Conservation (phyloP, 2,797 vertebrate genomes). For the Anas bahamensis region DNA sequence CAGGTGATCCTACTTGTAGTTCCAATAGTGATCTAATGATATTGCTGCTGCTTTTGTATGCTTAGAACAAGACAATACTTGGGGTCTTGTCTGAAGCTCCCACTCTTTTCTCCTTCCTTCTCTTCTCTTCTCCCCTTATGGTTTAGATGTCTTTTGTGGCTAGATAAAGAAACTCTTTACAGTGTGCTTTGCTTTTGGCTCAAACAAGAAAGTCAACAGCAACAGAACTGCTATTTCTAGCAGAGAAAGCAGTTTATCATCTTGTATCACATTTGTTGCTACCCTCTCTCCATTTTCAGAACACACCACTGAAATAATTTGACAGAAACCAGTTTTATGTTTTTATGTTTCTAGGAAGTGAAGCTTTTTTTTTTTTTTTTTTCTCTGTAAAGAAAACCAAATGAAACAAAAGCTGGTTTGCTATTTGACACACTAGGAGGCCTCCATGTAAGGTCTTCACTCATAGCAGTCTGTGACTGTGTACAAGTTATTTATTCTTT, state of each 20-base stretch:
- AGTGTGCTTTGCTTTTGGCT: neutral
- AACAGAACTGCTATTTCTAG: neutral
- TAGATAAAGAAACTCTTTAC: neutral
- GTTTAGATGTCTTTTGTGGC: neutral
- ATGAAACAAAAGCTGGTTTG: neutral
- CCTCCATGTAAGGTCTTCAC: neutral
- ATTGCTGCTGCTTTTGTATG: neutral
- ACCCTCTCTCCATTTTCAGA: neutral
- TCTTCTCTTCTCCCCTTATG: neutral
- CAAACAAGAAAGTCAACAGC: neutral
- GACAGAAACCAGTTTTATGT: neutral
- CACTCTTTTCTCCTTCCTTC: neutral
- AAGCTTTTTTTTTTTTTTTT: neutral
- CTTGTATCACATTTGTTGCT: neutral
- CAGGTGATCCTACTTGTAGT: neutral
- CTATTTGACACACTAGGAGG: neutral
- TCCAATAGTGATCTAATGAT: neutral
- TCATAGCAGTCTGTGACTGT: neutral
- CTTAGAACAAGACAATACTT: neutral
- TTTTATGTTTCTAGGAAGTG: conserved; percentile 26
- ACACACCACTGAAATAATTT: neutral
- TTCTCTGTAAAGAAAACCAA: neutral
- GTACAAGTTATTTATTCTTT: neutral
- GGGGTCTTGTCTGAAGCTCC: neutral
- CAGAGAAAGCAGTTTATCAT: neutral